Evolutionary conservation across 2,888 invertebrate species (phyloP), one percentile per base, ranked within the genome.

Genomic region (Caenorhabditis becei): DNA sequence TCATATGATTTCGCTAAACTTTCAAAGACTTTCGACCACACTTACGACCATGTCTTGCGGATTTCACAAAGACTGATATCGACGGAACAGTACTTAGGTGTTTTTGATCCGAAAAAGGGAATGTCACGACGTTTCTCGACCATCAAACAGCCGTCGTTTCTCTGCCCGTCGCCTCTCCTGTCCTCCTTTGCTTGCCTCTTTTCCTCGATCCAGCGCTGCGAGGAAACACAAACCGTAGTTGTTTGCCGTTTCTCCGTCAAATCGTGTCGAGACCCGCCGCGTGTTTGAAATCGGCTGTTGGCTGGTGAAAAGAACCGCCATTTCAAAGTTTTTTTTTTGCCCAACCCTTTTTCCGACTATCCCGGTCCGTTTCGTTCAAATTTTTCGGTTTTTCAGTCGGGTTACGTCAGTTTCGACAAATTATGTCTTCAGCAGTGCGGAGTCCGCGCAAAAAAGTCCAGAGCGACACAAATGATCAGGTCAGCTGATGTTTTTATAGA

Each of bases 311-410:
- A 75, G 51, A 54, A 49, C 65, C 75, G 79, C 70, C 66, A 70
- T 51, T 80, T 80, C 70, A 75, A 80, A 80, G 65, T 70, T 80
- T 66, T 75, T 75, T 70, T 51, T 32, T n/a, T n/a, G 56, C 74
- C 20, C 71, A 35, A 10, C 10, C 56, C 8, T 35, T 32, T 35
- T 28, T 16, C 16, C 54, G 41, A 32, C 20, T 53, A 5, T 26
- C 28, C 44, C 8, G 18, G 1, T n/a, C 18, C 7, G 18, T 74
- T 54, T 20, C 3, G 44, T 67, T 54, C 35, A 51, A 62, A 61
- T 41, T 61, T 49, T 23, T 5, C 5, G 0, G 0, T 32, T 51
- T 61, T 47, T n/a, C 28, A 24, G 41, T 16, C 24, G 20, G 20
- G 23, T 41, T 54, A 20, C n/a, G 16, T 16, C 14, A 24, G 1